Evolutionary conservation across 2,888 invertebrate species (phyloP), one percentile per base, ranked within the genome.

Genomic region (Ochropleura plecta): DNA sequence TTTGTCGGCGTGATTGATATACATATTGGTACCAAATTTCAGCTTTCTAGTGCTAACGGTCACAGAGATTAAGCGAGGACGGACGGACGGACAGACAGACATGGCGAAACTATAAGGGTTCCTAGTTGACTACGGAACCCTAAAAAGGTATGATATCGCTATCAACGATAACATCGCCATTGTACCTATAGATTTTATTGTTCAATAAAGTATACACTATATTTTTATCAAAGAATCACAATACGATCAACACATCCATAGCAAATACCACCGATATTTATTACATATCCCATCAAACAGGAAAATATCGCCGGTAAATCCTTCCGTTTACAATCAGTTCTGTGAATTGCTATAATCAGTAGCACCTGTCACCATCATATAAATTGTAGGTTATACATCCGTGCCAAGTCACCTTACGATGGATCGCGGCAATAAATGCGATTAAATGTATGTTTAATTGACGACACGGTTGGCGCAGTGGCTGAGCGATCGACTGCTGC

Each of bases 311-410:
- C 42, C 72, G 67, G 66, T 53, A 84, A 76, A 84, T 81, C 77
- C 69, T n/a, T 53, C 72, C 77, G 82, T 84, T 84, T 67, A 81
- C 82, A 76, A 82, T 84, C 82, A 73, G 66, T 67, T 70, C 72
- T 2, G 42, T 48, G 72, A 70, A 84, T 81, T 84, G 84, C 82
- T 51, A 84, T 82, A 84, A 84, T 82, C 82, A 81, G 81, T 6
- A 51, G 46, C 82, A 84, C 67, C 84, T 82, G 84, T 84, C 85
- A 76, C 76, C 69, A 81, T 69, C 20, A 53, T 67, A 82, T 67
- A 72, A 84, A 81, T 84, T 79, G 74, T 83, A 66, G 57, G 81
- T 49, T 73, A 81, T 79, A 81, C 63, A 79, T 83, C 70, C 59
- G 80, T 79, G 81, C 74, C 84, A 64, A 74, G 79, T 46, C 53